Evolutionary conservation across 2,888 invertebrate species (phyloP), one percentile per base, ranked within the genome.

Genomic region (Idaea biselata): DNA sequence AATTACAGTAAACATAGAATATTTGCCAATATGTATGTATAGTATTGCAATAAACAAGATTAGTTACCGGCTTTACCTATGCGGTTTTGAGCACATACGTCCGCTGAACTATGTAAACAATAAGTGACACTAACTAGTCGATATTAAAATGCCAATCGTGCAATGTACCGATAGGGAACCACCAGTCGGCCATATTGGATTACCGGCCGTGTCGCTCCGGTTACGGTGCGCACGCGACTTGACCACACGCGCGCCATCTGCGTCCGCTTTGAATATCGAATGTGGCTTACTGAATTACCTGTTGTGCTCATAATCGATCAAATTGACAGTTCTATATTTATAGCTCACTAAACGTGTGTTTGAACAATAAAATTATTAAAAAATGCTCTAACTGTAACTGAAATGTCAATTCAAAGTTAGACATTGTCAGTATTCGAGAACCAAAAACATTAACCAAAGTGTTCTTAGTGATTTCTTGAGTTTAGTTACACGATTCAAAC

Each of bases 221-320:
- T 91, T 90, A 84, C 87, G 78, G 73, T 84, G 90, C 90, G 91
- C 91, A 90, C 91, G 91, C 90, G 91, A 88, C 89, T 82, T 81
- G 91, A 87, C 91, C 91, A 91, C 92, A 90, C 91, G 85, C 89
- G 84, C 90, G 90, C 86, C 89, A 89, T 91, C 89, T 90, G 88
- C 80, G 71, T 70, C 71, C 68, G 79, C 76, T 77, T 79, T 75
- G 76, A 78, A 78, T 79, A 82, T 78, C 77, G 74, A 77, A 80
- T 81, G 81, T 79, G 81, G 80, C 76, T 78, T 77, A 81, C 78
- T 64, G 66, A 70, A 76, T 77, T 81, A 73, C 74, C 69, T 73
- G 64, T 55, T 64, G 70, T 73, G 70, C 68, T 70, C 70, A 75
- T 71, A 75, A 70, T 73, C 69, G 72, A 75, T 70, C 73, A 68